Conservation (phyloP, 2,888 invertebrate species). For the Ophion obscuratus region DNA sequence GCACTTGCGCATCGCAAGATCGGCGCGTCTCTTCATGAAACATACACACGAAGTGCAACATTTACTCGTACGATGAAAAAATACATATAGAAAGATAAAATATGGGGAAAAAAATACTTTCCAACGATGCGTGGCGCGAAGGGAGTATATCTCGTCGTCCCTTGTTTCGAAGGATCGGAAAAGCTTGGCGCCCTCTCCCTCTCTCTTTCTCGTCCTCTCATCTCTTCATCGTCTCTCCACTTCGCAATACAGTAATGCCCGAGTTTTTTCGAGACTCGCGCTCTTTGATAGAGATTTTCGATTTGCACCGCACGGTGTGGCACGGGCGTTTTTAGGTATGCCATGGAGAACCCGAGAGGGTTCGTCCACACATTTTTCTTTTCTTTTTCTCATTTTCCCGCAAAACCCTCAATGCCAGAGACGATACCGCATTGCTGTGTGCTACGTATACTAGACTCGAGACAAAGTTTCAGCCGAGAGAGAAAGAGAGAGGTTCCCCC, state of each 20-base stretch:
- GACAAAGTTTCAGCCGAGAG: slow-evolving; percentile 47
- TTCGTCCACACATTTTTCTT: slow-evolving; percentile 13
- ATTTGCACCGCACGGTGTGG: slow-evolving; percentile 16
- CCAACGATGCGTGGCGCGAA: too few species aligned
- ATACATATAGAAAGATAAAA: too few species aligned
- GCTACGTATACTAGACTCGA: slow-evolving; percentile 2
- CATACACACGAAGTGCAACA: too few species aligned
- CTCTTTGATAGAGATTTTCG: slow-evolving; percentile 49
- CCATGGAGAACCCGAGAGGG: background rate
- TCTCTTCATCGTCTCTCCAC: too few species aligned
- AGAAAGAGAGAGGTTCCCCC: background rate
- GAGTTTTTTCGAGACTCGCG: slow-evolving; percentile 20
- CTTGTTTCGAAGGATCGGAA: background rate
- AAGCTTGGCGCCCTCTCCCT: too few species aligned
- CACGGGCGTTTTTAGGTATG: slow-evolving; percentile 16
- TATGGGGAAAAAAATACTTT: too few species aligned
- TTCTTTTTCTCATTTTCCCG: slow-evolving; percentile 3
- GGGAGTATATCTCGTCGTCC: background rate
- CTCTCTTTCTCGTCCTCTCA: too few species aligned
- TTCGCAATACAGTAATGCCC: slow-evolving; percentile 33
- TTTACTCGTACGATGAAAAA: too few species aligned
- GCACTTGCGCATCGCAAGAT: too few species aligned
- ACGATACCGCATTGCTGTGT: slow-evolving; percentile 26
- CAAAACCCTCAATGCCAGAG: slow-evolving; percentile 15
- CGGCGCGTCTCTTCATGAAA: too few species aligned